These are phyloP conservation scores for Scaptomyza cyrtandrae DNA, from an alignment of 2,888 invertebrate genomes.

Conservation along the genomic window DNA sequence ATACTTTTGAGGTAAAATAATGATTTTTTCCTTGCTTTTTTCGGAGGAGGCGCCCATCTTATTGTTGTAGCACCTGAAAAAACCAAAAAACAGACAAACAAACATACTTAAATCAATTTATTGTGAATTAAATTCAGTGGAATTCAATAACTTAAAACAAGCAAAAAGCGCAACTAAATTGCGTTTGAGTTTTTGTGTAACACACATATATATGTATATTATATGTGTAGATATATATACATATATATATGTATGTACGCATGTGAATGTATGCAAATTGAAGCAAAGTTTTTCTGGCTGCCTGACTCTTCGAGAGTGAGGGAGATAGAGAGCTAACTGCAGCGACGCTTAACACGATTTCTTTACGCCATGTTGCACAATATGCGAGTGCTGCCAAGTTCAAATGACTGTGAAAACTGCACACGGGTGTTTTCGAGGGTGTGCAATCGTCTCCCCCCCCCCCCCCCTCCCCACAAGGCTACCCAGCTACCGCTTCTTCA, in stretches of 20 bases:
- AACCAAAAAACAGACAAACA: neutral
- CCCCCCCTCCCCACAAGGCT: no score
- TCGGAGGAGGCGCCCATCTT: no score
- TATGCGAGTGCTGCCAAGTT: slow-evolving; percentile 70
- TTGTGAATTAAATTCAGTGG: slow-evolving; percentile 16
- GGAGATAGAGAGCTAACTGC: slow-evolving; percentile 53
- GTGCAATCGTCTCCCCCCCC: neutral
- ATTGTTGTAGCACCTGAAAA: no score
- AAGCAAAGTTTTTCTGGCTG: slow-evolving; percentile 42
- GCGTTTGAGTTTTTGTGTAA: neutral
- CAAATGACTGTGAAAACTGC: slow-evolving; percentile 75
- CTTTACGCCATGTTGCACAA: slow-evolving; percentile 72
- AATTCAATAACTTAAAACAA: slow-evolving; percentile 10
- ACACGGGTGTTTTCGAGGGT: slow-evolving; percentile 28
- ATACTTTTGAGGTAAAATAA: no score
- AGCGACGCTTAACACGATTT: slow-evolving; percentile 69
- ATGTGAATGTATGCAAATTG: slow-evolving; percentile 31
- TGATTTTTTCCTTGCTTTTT: no score
- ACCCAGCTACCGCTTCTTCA: neutral
- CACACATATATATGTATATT: neutral
- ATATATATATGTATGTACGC: slow-evolving; percentile 9
- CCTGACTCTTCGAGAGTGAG: slow-evolving; percentile 32
- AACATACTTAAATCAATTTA: neutral
- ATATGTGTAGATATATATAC: neutral
- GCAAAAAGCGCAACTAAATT: slow-evolving; percentile 4